A percentile compares a stretch with the other conserved stretches of the same genome.
phyloP scores from a whole-genome alignment of 2,888 invertebrate genomes.

The Tuta absoluta region DNA sequence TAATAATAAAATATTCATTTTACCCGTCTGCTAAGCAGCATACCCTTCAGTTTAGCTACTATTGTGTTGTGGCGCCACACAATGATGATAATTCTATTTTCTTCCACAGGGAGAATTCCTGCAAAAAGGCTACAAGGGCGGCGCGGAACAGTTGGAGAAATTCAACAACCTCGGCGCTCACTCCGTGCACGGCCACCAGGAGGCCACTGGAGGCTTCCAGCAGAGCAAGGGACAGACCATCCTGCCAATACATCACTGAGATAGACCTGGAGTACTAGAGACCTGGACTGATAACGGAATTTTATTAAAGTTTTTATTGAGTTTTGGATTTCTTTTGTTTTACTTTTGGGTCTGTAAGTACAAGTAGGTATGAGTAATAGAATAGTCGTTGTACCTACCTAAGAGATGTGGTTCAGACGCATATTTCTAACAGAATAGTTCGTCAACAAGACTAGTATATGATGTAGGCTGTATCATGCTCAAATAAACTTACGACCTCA shows the following conservation, averaged over 20 bases:
- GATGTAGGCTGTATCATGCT: no score
- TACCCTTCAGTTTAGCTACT: no score
- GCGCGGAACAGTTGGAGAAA: slow-evolving; percentile 79
- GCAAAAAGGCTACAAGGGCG: slow-evolving; percentile 81
- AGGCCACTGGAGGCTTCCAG: slow-evolving; percentile 79
- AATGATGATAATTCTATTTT: no score
- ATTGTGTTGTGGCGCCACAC: no score
- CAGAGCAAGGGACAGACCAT: slow-evolving; percentile 75
- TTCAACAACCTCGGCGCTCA: slow-evolving; percentile 83
- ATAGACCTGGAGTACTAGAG: slow-evolving; percentile 10
- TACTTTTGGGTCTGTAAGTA: slow-evolving; percentile 19
- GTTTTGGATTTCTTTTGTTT: slow-evolving; percentile 33
- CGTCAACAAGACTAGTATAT: no score
- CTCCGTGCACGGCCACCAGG: slow-evolving; percentile 82
- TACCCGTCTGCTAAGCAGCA: no score
- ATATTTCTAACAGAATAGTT: no score
- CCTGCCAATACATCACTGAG: slow-evolving; percentile 72
- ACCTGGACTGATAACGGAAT: slow-evolving; percentile 2
- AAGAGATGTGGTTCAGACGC: no score
- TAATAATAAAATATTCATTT: no score
- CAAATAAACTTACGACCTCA: no score
- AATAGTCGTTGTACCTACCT: no score
- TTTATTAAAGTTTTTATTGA: slow-evolving; percentile 38
- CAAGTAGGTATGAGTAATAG: no score
- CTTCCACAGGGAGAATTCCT: slow-evolving; percentile 77